phyloP scores from a whole-genome alignment of 2,888 invertebrate species.

The Diabrotica balteata region DNA sequence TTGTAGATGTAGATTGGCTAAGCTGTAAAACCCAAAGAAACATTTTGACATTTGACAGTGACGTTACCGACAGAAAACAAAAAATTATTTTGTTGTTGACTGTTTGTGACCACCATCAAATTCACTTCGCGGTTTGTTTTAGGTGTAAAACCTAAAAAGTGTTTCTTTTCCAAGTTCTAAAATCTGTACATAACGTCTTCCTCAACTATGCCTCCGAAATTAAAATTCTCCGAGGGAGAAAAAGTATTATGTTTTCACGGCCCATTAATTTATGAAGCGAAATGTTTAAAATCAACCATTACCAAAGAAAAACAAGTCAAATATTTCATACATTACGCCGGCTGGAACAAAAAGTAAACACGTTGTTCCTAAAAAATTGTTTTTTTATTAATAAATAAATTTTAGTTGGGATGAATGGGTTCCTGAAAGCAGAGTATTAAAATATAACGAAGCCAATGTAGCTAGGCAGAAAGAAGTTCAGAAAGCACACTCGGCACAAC shows the following conservation, averaged over 20 bases:
- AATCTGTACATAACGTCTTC: slow-evolving; percentile 6
- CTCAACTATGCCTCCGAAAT: slow-evolving; percentile 50
- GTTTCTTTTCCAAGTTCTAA: background rate
- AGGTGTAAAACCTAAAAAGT: slow-evolving; percentile 6
- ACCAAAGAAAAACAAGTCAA: slow-evolving; percentile 87
- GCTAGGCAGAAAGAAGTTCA: slow-evolving; percentile 87
- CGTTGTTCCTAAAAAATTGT: background rate
- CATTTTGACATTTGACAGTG: no score
- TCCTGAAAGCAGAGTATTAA: slow-evolving; percentile 87
- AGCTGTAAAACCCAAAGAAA: no score
- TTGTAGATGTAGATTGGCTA: no score
- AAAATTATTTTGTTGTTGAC: no score
- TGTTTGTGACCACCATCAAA: no score
- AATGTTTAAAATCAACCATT: slow-evolving; percentile 85
- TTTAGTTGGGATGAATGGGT: slow-evolving; percentile 91
- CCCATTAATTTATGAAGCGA: slow-evolving; percentile 94
- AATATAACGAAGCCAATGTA: slow-evolving; percentile 88
- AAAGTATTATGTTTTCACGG: slow-evolving; percentile 96
- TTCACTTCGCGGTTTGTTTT: background rate
- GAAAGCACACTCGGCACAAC: slow-evolving; percentile 78
- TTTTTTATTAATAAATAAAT: slow-evolving; percentile 3
- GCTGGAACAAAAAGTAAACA: slow-evolving; percentile 96
- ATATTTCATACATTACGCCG: slow-evolving; percentile 95
- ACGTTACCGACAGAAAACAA: no score
- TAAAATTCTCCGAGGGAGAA: slow-evolving; percentile 65